Evolutionary conservation across 2,797 vertebrate species (phyloP), one percentile per base, ranked within the genome.

Genomic region (Protonibea diacanthus): DNA sequence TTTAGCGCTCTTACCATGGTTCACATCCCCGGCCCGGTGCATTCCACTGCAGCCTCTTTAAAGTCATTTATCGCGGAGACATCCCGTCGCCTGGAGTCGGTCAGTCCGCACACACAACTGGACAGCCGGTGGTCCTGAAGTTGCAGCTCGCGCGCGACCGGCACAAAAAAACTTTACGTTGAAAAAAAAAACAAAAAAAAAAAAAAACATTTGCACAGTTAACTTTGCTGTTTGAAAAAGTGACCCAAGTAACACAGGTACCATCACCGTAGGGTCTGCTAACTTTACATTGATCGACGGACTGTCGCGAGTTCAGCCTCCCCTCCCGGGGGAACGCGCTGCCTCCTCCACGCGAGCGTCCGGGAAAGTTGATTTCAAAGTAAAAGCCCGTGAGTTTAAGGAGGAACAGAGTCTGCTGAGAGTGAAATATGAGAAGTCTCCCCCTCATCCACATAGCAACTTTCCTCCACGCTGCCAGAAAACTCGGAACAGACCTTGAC

Each of bases 51-150:
- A 29, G 74, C 58, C 52, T 55, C 55, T 18, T 18, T 44, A 4
- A 17, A 45, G 21, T 74, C 64, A 74, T 82, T 56, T 71, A 83
- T 13, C 23, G 15, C 42, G 2, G 6, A 20, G 12, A 52, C 82
- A 81, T 80, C 49, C 64, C 12, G 52, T 27, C 4, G 29, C 4
- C 25, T 1, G 56, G 10, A 49, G 4, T 3, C 8, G 13, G 42
- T 45, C n/a, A 47, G 29, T 25, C 47, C 67, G 61, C 49, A 17
- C 51, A 5, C 7, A 2, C 18, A 56, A 12, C 62, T 48, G 74
- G 78, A 83, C 70, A 82, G 84, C 75, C 78, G 73, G 45, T 77
- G 89, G 86, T 89, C 90, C 86, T 90, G 85, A 89, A 83, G 87
- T 57, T 83, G 80, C 69, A 80, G 73, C 44, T 38, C 12, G 70